Evolutionary conservation across 2,797 vertebrate species (phyloP).

Genomic region (Melopsittacus undulatus): DNA sequence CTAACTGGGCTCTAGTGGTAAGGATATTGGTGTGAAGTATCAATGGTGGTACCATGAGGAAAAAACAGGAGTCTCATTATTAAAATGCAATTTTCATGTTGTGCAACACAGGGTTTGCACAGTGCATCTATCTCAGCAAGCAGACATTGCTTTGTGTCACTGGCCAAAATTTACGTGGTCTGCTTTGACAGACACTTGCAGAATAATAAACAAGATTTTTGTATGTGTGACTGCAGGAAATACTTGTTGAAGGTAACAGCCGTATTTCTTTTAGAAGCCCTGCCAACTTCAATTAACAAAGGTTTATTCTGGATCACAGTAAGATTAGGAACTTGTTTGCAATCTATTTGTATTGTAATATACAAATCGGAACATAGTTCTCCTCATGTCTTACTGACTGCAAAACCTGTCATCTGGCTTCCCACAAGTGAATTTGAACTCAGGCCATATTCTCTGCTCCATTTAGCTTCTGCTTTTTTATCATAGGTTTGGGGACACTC

Average conservation of each 20-base stretch:
- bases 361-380: not conserved
- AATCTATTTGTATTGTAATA: conserved; percentile 1
- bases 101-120: not conserved
- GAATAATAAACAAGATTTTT: conserved; percentile 17
- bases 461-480: not conserved
- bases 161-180: not conserved
- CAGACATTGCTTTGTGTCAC: not conserved
- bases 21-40: not conserved
- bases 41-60: accelerated
- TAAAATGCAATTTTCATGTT: not conserved
- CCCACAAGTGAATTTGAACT: not conserved
- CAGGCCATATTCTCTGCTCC: conserved; percentile 15
- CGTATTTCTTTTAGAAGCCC: conserved; percentile 8
- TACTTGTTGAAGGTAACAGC: not conserved
- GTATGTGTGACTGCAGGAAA: not conserved
- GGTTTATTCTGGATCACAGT: not conserved
- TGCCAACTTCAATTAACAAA: conserved; percentile 45
- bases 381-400: not conserved
- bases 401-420: not conserved
- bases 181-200: not conserved
- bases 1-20: not conserved
- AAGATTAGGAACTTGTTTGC: conserved; percentile 23
- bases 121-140: not conserved
- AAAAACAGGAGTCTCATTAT: not conserved
- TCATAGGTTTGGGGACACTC: not conserved